Conservation (phyloP, 2,888 invertebrate species). For the Dimorphilus gyrociliatus region DNA sequence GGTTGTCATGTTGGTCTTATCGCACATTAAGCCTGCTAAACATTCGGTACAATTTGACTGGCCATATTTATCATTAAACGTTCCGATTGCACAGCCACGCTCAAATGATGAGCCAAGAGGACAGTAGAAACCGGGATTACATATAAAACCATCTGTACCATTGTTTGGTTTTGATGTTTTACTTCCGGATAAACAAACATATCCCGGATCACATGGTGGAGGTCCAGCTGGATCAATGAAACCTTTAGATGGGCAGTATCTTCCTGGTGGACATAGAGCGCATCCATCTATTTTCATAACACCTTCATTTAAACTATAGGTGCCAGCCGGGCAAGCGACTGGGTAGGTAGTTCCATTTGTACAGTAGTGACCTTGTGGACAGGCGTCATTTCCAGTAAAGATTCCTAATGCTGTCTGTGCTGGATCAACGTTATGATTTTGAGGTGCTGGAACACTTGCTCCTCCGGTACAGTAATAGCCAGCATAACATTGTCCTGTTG, state of each 20-base stretch:
- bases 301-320: conserved; percentile 20
- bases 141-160: conserved; percentile 20
- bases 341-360: conserved; percentile 24
- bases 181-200: conserved; percentile 27
- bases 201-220: conserved; percentile 18
- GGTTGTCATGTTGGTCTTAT: conserved; percentile 20
- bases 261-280: conserved; percentile 24
- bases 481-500: conserved; percentile 24
- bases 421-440: conserved; percentile 18
- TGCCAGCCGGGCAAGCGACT: conserved; percentile 25
- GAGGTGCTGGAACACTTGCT: conserved; percentile 24
- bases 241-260: conserved; percentile 28
- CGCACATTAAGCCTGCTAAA: conserved; percentile 26
- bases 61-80: conserved; percentile 22
- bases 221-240: conserved; percentile 19
- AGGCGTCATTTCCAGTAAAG: conserved; percentile 29
- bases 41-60: conserved; percentile 24
- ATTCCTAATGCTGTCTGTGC: conserved; percentile 6
- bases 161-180: conserved; percentile 21
- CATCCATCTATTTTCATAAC: conserved; percentile 19
- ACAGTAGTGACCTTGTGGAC: conserved; percentile 32
- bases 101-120: conserved; percentile 19
- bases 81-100: conserved; percentile 26
- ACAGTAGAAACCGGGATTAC: conserved; percentile 28
- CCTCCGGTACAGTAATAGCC: conserved; percentile 26